Evolutionary conservation across 2,113 vertebrate species (phyloP).

Genomic region (Gasterosteus aculeatus): DNA sequence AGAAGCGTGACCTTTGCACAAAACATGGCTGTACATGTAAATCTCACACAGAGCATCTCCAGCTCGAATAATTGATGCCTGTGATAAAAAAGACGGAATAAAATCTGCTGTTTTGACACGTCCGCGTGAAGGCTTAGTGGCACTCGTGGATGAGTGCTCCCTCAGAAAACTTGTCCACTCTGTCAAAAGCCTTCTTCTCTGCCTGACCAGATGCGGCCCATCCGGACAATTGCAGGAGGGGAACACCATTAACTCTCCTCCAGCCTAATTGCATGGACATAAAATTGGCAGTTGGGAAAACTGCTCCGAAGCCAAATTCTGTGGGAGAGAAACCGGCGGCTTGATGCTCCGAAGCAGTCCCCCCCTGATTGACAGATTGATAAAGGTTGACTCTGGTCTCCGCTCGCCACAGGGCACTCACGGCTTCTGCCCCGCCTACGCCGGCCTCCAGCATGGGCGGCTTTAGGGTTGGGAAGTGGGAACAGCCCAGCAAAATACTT

Average conservation of each 20-base stretch:
- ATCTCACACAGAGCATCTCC: conserved; percentile 53
- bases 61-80: conserved; percentile 70
- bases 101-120: conserved; percentile 52
- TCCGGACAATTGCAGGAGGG: conserved; percentile 54
- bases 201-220: conserved; percentile 53
- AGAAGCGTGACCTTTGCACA: conserved; percentile 47
- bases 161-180: conserved; percentile 53
- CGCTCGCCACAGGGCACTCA: conserved; percentile 47
- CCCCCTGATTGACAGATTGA: conserved; percentile 69
- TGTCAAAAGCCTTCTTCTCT: conserved; percentile 38
- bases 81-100: conserved; percentile 36
- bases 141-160: conserved; percentile 46
- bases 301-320: conserved; percentile 39
- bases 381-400: conserved; percentile 53
- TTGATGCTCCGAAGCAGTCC: conserved; percentile 52
- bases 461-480: conserved; percentile 31
- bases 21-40: conserved; percentile 51
- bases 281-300: conserved; percentile 48
- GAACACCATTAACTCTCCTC: conserved; percentile 49
- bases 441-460: conserved; percentile 36
- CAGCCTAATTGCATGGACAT: conserved; percentile 54
- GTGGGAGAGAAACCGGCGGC: conserved; percentile 33
- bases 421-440: conserved; percentile 34
- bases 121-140: conserved; percentile 31
- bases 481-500: conserved; percentile 48